A percentile compares a stretch with the other conserved stretches of the same genome.
Evolutionary conservation across 2,113 vertebrate species (phyloP).

Genomic region (Hydrolagus affinis): DNA sequence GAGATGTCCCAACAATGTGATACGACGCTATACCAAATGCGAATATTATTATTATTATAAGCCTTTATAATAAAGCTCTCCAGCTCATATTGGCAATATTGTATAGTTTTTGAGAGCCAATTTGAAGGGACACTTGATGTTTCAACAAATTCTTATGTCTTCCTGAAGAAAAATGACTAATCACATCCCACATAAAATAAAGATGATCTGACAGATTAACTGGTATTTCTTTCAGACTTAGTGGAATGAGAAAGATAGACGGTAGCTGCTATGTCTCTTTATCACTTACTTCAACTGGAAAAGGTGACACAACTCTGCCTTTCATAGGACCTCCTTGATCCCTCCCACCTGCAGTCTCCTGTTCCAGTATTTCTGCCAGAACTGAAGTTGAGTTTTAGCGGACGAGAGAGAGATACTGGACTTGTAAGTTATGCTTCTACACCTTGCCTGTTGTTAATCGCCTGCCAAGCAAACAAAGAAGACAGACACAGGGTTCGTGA

Average conservation of each 20-base stretch:
- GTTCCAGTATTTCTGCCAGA: conserved; percentile 3
- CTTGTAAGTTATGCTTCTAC: neutral
- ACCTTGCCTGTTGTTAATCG: neutral
- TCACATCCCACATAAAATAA: neutral
- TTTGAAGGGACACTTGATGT: neutral
- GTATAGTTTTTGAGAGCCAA: neutral
- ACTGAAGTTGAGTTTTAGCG: neutral
- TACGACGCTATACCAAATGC: no score
- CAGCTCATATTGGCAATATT: neutral
- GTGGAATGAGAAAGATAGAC: neutral
- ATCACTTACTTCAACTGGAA: neutral
- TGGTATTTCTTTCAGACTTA: neutral
- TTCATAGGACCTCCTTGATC: conserved; percentile 15
- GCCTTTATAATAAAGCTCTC: neutral
- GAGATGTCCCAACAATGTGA: no score
- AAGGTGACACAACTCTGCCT: neutral
- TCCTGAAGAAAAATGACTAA: neutral
- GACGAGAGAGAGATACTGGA: neutral
- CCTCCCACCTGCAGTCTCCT: conserved; percentile 27
- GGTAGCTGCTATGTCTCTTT: neutral
- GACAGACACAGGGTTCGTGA: neutral
- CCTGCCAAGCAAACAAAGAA: neutral
- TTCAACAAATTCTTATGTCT: no score
- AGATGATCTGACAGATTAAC: neutral
- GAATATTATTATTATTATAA: no score